Conservation (phyloP, 2,113 vertebrate genomes). For the Labeo catla region DNA sequence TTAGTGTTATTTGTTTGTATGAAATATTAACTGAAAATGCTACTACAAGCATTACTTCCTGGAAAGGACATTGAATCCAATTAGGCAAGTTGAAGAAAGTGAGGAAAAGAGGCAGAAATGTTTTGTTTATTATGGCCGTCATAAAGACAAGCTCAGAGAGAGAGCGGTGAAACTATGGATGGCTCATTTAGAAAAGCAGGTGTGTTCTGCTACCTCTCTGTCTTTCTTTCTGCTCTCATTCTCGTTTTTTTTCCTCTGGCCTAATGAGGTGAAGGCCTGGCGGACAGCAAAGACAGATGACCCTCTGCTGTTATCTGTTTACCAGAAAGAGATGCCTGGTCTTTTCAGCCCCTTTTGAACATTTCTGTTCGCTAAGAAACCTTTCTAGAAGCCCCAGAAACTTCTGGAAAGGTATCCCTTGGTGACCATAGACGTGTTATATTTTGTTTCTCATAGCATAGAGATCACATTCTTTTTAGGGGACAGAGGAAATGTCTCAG, state of each 20-base stretch:
- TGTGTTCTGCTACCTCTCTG: slow-evolving; percentile 1
- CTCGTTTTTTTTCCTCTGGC: background rate
- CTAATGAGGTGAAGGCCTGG: slow-evolving; percentile 26
- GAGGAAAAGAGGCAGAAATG: background rate
- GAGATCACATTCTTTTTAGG: background rate
- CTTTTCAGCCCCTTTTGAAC: slow-evolving; percentile 9
- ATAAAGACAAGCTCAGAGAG: background rate
- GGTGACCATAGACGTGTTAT: background rate
- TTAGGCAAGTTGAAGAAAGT: background rate
- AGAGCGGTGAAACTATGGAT: slow-evolving; percentile 1
- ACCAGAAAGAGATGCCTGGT: slow-evolving; percentile 9
- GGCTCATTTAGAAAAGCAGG: slow-evolving; percentile 41
- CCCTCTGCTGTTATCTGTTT: slow-evolving; percentile 25
- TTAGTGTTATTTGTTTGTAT: too few species aligned
- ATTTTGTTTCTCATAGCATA: background rate
- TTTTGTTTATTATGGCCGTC: background rate
- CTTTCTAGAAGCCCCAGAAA: background rate
- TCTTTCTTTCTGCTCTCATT: slow-evolving; percentile 19
- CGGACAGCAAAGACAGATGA: slow-evolving; percentile 24
- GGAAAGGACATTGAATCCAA: too few species aligned
- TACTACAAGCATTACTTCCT: too few species aligned
- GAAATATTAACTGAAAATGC: too few species aligned
- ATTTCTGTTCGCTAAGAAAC: background rate
- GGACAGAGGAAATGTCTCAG: background rate
- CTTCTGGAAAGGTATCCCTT: background rate